Evolutionary conservation across 2,113 vertebrate genomes (phyloP).

Genomic region (Vanacampus margaritifer): DNA sequence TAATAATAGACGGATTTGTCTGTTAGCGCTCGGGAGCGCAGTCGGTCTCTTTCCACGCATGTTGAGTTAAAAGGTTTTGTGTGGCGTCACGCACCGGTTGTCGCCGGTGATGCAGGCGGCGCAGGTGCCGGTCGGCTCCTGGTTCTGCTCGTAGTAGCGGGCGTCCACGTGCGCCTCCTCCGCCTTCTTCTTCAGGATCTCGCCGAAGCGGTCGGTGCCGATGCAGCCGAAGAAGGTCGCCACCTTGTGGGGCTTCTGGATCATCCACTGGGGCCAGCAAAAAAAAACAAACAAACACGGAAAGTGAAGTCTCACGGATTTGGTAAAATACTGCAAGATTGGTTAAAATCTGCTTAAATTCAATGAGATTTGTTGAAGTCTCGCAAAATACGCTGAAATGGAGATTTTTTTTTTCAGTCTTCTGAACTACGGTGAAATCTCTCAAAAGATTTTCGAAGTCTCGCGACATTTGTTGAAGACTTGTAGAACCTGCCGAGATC

Average conservation of each 20-base stretch:
- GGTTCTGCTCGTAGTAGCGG: conserved; percentile 89
- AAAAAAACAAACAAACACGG: conserved; percentile 30
- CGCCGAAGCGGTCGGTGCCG: conserved; percentile 88
- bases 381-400: not conserved
- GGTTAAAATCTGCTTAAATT: too few species aligned
- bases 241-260: conserved; percentile 90
- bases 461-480: too few species aligned
- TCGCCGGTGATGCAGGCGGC: conserved; percentile 95
- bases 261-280: conserved; percentile 86
- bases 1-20: too few species aligned
- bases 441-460: not conserved
- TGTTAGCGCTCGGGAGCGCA: too few species aligned
- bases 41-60: too few species aligned
- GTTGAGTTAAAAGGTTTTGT: too few species aligned
- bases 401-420: not conserved
- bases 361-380: not conserved
- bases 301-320: conserved; percentile 24
- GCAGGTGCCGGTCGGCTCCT: conserved; percentile 92
- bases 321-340: too few species aligned
- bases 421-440: too few species aligned
- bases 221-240: conserved; percentile 98
- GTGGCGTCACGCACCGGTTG: conserved; percentile 80
- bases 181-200: conserved; percentile 91
- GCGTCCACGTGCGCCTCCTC: conserved; percentile 91
- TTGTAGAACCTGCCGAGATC: too few species aligned